phyloP scores from a whole-genome alignment of 2,113 vertebrate species.

The Dissostichus mawsoni region DNA sequence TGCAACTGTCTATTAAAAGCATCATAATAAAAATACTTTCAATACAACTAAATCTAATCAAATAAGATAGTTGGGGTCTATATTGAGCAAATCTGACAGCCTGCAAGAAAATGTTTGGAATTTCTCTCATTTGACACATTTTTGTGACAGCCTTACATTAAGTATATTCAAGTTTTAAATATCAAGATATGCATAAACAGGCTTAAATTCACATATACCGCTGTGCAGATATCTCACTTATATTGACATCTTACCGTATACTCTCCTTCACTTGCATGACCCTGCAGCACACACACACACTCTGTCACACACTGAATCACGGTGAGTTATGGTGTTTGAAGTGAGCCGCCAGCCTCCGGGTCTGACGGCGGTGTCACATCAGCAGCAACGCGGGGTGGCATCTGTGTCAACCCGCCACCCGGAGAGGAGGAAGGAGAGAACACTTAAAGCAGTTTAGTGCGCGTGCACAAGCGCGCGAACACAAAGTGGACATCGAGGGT shows the following conservation, averaged over 20 bases:
- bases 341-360: slow-evolving; percentile 37
- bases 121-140: background rate
- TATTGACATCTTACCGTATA: slow-evolving; percentile 14
- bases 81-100: background rate
- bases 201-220: background rate
- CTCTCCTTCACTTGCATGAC: background rate
- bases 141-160: background rate
- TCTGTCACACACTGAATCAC: background rate
- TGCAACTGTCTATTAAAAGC: background rate
- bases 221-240: background rate
- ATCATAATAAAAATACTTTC: background rate
- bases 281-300: background rate
- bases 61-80: too few species aligned
- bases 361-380: slow-evolving; percentile 52
- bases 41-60: too few species aligned
- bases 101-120: background rate
- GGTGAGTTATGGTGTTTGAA: slow-evolving; percentile 31
- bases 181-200: background rate
- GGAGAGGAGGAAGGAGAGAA: slow-evolving; percentile 2
- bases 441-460: slow-evolving; percentile 29
- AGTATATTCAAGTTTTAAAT: background rate
- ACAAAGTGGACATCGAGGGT: slow-evolving; percentile 6
- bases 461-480: background rate
- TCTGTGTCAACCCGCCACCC: slow-evolving; percentile 29
- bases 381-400: slow-evolving; percentile 43